Conservation (phyloP, 2,797 vertebrate species). For the Amblyopsis hoosieri region DNA sequence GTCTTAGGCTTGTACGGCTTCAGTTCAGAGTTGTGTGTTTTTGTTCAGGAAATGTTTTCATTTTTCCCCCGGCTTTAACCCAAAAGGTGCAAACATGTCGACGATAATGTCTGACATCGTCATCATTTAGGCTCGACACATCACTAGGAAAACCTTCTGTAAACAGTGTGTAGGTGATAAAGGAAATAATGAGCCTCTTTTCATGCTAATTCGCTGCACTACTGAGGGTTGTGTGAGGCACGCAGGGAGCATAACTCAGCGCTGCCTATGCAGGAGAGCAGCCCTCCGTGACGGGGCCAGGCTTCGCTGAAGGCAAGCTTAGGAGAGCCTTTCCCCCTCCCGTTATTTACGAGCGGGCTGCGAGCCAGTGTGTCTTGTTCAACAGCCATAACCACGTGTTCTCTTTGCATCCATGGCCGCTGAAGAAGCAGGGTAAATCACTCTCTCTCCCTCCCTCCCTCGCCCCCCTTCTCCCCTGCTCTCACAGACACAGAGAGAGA, state of each 20-base stretch:
- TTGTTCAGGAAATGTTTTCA: no score
- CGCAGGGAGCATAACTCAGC: constrained; percentile 33
- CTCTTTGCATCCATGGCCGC: constrained; percentile 55
- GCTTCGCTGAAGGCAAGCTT: constrained; percentile 43
- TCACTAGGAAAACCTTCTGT: not conserved
- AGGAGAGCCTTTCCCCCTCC: constrained; percentile 35
- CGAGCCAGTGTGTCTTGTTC: constrained; percentile 55
- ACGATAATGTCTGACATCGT: not conserved
- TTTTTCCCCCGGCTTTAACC: not conserved
- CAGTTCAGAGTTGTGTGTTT: no score
- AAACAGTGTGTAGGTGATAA: constrained; percentile 20
- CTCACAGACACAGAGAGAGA: constrained; percentile 21
- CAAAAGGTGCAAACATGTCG: not conserved
- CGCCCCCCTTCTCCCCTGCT: constrained; percentile 22
- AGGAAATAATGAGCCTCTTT: constrained; percentile 32
- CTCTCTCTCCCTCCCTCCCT: constrained; percentile 34
- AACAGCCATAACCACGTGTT: constrained; percentile 50
- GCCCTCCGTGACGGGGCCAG: constrained; percentile 33
- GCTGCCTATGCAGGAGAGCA: constrained; percentile 26
- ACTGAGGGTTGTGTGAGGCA: constrained; percentile 19
- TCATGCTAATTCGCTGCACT: constrained; percentile 28
- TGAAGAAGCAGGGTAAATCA: constrained; percentile 53
- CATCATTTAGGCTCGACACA: not conserved
- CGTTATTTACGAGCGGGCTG: constrained; percentile 59
- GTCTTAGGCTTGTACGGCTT: no score